Percentiles rank a stretch among this genome's conserved stretches.
phyloP scores from a whole-genome alignment of 2,888 invertebrate species.

The Mimas tiliae region DNA sequence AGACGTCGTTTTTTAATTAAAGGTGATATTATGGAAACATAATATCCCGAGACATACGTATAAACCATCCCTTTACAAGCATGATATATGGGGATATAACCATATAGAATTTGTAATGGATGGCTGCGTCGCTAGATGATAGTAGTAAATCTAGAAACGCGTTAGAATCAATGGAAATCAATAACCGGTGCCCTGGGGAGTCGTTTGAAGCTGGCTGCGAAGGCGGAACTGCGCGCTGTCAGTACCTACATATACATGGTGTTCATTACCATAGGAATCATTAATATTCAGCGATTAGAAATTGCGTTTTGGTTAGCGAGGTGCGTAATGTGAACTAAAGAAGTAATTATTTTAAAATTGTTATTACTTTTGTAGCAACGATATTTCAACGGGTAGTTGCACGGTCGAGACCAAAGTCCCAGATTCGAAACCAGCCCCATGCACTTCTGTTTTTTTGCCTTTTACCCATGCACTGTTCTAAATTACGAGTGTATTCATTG shows the following conservation, averaged over 20 bases:
- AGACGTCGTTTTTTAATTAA: neutral
- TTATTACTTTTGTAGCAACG: too few relatives aligned
- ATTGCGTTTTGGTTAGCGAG: neutral
- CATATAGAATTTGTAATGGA: conserved; percentile 40
- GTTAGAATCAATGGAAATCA: conserved; percentile 82
- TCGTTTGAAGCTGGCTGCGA: conserved; percentile 53
- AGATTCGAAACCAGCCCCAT: too few relatives aligned
- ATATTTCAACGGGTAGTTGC: too few relatives aligned
- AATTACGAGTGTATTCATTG: too few relatives aligned
- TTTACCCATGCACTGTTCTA: too few relatives aligned
- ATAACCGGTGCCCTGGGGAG: conserved; percentile 71
- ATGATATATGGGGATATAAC: conserved; percentile 15
- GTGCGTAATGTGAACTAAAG: neutral
- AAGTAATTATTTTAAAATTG: neutral
- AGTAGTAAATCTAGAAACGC: conserved; percentile 72
- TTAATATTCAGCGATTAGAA: conserved; percentile 11
- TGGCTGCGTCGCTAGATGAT: conserved; percentile 50
- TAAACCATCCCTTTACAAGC: conserved; percentile 19
- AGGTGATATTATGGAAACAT: neutral
- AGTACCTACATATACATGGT: conserved; percentile 41
- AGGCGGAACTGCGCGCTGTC: conserved; percentile 47
- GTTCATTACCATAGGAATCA: conserved; percentile 25
- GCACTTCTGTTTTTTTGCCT: too few relatives aligned
- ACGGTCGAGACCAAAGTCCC: too few relatives aligned
- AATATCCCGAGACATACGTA: neutral